A percentile compares a stretch with the other conserved stretches of the same genome.
Evolutionary conservation across 2,888 invertebrate species (phyloP).

Genomic region (Drosophila siamana): DNA sequence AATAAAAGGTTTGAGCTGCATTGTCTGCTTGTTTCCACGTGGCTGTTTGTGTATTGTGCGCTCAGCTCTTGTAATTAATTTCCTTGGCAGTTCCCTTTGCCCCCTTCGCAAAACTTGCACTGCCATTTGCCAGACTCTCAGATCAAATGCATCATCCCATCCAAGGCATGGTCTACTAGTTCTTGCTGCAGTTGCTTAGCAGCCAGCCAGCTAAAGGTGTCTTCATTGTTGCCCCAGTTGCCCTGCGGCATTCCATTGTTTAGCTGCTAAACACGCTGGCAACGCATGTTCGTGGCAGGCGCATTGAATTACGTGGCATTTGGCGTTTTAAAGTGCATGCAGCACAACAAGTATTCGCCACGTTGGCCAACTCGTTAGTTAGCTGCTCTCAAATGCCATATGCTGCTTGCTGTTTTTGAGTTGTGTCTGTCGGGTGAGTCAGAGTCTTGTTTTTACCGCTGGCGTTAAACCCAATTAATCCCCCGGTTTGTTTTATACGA

Average conservation of each 20-base stretch:
- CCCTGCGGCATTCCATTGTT: conserved; percentile 71
- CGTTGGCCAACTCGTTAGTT: conserved; percentile 19
- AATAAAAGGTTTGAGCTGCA: conserved; percentile 22
- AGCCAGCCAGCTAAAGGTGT: conserved; percentile 50
- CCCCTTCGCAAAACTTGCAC: conserved; percentile 11
- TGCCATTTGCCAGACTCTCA: conserved; percentile 55
- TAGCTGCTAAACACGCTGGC: conserved; percentile 56
- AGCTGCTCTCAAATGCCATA: conserved; percentile 7
- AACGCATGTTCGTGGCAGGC: conserved; percentile 70
- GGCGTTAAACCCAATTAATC: background rate
- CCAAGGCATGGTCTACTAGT: conserved; percentile 9
- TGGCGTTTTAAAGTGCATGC: conserved; percentile 45
- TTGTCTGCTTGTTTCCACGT: conserved; percentile 50
- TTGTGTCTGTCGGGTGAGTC: conserved; percentile 23
- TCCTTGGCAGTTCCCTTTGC: conserved; percentile 30
- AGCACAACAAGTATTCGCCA: conserved; percentile 3
- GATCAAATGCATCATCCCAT: conserved; percentile 71
- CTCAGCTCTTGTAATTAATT: conserved; percentile 67
- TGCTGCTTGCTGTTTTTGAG: conserved; percentile 45
- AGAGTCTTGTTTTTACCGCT: background rate
- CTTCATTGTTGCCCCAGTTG: conserved; percentile 33
- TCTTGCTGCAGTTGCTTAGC: conserved; percentile 54
- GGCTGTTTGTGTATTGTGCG: conserved; percentile 1
- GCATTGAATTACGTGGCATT: conserved; percentile 46
- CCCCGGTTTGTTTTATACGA: conserved; percentile 9